Evolutionary conservation across 2,113 vertebrate genomes (phyloP), one percentile per base, ranked within the genome.

Genomic region (Brienomyrus brachyistius): DNA sequence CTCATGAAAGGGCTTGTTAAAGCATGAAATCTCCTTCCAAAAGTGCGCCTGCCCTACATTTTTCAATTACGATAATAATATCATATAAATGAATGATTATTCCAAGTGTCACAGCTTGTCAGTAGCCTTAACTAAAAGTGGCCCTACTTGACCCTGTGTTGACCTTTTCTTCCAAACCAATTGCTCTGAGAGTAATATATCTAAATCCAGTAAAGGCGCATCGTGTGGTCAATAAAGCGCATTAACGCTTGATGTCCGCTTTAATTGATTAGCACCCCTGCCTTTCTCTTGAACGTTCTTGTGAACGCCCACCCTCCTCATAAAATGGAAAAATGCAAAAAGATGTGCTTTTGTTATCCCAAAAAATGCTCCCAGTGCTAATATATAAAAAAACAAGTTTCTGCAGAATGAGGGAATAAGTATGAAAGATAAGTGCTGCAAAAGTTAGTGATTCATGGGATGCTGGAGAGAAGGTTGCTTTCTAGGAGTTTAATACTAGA

Each of bases 61-160:
- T 23, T 48, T 35, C 70, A 88, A 90, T 90, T 83, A 90, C 66
- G 1, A 27, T 31, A 27, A 62, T 84, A 43, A 89, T 45, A 45
- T 13, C 13, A n/a, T 8, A 59, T 88, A 48, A 62, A 54, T 82
- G 13, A 17, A n/a, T 15, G 43, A 47, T 77, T 47, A 52, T 62
- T 83, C 51, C 5, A 27, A 82, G n/a, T 54, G 62, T 27, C 74
- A 50, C 52, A 27, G 66, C 74, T 40, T 50, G 40, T 88, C 74
- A 82, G 9, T 23, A 15, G 21, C 86, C 8, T 43, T 62, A 23
- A 31, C 7, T 56, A n/a, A 70, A 66, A 87, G 13, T 59, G 23
- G 6, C 59, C 47, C 43, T 23, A 43, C 66, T 8, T 21, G 21
- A 54, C 50, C 35, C 11, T 45, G 1, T 23, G 40, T 43, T 88